phyloP scores from a whole-genome alignment of 2,113 vertebrate species.

The Nyctereutes procyonoides region DNA sequence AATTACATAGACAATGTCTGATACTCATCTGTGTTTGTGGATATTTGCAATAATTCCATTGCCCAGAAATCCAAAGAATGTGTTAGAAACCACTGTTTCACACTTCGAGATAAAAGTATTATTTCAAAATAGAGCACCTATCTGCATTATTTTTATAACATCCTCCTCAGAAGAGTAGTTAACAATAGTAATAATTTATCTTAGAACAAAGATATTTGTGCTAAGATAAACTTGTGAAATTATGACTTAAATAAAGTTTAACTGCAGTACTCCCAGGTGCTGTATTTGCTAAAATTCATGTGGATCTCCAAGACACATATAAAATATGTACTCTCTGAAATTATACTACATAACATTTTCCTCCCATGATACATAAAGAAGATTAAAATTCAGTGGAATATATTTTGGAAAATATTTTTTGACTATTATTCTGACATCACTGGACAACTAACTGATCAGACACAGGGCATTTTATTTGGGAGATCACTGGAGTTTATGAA shows the following conservation, averaged over 20 bases:
- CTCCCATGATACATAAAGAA: not conserved
- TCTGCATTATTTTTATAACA: not conserved
- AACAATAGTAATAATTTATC: not conserved
- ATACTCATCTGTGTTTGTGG: not conserved
- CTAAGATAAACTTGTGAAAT: not conserved
- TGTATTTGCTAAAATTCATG: not conserved
- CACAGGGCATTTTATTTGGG: not conserved
- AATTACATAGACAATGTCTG: not conserved
- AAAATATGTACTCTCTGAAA: not conserved
- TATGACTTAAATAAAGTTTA: not conserved
- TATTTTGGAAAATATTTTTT: not conserved
- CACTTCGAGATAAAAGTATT: not conserved
- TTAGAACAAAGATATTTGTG: not conserved
- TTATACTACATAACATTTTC: not conserved
- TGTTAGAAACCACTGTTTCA: not conserved
- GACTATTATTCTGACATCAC: not conserved
- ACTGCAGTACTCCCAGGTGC: not conserved
- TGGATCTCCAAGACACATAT: not conserved
- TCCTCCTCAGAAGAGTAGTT: not conserved
- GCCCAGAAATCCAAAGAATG: not conserved
- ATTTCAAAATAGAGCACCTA: not conserved
- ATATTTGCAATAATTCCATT: not conserved
- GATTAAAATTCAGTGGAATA: not conserved
- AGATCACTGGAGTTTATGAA: not conserved
- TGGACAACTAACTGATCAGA: not conserved